A percentile compares a stretch with the other conserved stretches of the same genome.
Evolutionary conservation across 2,113 vertebrate species (phyloP).

Genomic region (Anthoscopus minutus): DNA sequence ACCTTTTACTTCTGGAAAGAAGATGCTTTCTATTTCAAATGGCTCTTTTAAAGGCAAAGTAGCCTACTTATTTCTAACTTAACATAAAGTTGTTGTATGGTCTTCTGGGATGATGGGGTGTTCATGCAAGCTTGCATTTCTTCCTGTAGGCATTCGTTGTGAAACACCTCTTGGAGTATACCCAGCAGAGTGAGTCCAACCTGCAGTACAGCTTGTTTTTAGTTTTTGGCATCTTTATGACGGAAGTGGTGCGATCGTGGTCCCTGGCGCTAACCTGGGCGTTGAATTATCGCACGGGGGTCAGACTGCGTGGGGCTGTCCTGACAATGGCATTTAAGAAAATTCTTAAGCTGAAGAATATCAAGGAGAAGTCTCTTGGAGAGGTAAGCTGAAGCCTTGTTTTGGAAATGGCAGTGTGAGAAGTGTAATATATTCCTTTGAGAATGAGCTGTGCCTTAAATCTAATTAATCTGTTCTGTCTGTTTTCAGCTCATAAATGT

Average conservation of each 20-base stretch:
- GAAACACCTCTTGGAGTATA: conserved; percentile 89
- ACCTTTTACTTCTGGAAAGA: conserved; percentile 42
- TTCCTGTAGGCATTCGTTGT: conserved; percentile 91
- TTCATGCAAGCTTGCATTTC: conserved; percentile 75
- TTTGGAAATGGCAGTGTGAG: neutral
- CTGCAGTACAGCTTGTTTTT: conserved; percentile 86
- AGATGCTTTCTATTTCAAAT: conserved; percentile 39
- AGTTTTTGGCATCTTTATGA: conserved; percentile 85
- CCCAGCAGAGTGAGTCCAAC: conserved; percentile 78
- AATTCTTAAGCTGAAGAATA: conserved; percentile 85
- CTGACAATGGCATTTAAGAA: conserved; percentile 89
- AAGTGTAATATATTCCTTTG: neutral
- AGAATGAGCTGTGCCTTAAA: neutral
- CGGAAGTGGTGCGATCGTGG: conserved; percentile 88
- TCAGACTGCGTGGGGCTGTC: conserved; percentile 86
- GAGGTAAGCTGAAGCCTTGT: conserved; percentile 72
- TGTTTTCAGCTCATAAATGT: conserved; percentile 84
- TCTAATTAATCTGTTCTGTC: neutral
- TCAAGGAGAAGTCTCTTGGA: conserved; percentile 87
- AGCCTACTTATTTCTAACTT: conserved; percentile 77
- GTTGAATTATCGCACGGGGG: conserved; percentile 88
- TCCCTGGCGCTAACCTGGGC: conserved; percentile 91
- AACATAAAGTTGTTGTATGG: conserved; percentile 71
- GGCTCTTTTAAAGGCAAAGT: conserved; percentile 18
- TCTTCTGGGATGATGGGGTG: conserved; percentile 16